Base-by-base conservation (phyloP, 2,888 invertebrate genomes). In the Linnaemya vulpina region DNA sequence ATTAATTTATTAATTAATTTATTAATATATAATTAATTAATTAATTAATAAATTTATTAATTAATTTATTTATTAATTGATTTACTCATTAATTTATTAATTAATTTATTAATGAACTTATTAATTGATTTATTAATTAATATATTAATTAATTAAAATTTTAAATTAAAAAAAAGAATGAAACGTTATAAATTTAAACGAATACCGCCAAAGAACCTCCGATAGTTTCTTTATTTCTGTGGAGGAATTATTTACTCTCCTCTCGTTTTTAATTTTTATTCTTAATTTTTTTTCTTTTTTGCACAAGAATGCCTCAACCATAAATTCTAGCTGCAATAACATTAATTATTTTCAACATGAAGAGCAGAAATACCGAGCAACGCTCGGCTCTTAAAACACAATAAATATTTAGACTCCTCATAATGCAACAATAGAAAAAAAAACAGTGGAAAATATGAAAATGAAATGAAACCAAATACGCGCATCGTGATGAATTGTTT, bases 401-500 rank as follows among this genome's bases (percentile, higher is more conserved):
- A 67, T 60, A 68, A 80, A 80, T 67, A 67, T 60, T 51, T 74
- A 51, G 73, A 68, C 60, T 74, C 74, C n/a, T n/a, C 73, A 73
- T 58, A 80, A 74, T 67, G 51, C 70, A 75, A 62, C 43, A 67
- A 81, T 35, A 15, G 43, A 30, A 40, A 38, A 30, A 40, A 38
- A 60, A 65, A 17, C 13, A 22, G 30, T 40, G 20, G 25, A 60
- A 49, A 58, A 49, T 20, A 60, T 20, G 22, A 51, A 49, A 43
- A 67, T 20, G 35, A 40, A 17, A 51, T 9, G 35, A 60, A 75
- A 51, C 62, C 53, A 62, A 65, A 58, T 68, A 68, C 43, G 46
- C 46, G 46, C 46, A 71, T n/a, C 22, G 68, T 81, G 74, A 81
- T 81, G 30, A 81, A 81, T 81, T 20, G 75, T 75, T 81, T 75